Evolutionary conservation across 2,888 invertebrate genomes (phyloP).

Genomic region (Disparrhopalites patrizii): DNA sequence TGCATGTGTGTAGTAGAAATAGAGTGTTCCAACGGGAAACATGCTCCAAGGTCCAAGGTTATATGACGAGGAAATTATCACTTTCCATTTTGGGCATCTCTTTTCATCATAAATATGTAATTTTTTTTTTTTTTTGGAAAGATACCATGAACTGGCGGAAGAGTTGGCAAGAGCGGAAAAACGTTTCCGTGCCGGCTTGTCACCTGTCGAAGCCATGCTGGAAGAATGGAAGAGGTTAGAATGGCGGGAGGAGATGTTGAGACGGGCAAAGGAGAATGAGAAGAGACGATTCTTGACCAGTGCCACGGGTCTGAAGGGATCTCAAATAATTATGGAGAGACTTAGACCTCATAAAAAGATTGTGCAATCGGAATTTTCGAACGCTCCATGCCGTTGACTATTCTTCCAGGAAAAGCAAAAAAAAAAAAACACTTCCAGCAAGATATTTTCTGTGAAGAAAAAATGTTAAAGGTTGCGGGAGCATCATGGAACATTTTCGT

Average conservation of each 20-base stretch:
- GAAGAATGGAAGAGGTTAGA: conserved; percentile 37
- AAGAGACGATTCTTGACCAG: conserved; percentile 29
- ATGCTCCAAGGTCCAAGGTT: too few relatives aligned
- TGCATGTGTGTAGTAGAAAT: neutral
- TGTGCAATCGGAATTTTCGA: neutral
- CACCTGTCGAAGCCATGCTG: conserved; percentile 38
- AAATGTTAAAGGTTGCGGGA: neutral
- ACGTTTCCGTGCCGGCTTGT: conserved; percentile 26
- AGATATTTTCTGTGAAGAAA: neutral
- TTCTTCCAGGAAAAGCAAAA: neutral
- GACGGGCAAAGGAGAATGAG: conserved; percentile 28
- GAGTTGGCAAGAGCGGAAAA: conserved; percentile 32
- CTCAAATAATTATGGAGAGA: conserved; percentile 40
- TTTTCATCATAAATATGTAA: neutral
- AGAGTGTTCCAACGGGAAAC: too few relatives aligned
- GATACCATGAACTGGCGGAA: conserved; percentile 27
- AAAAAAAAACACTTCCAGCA: neutral
- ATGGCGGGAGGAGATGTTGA: conserved; percentile 40
- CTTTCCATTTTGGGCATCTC: neutral
- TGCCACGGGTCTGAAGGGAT: conserved; percentile 27
- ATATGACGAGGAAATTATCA: too few relatives aligned
- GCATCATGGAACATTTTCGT: neutral
- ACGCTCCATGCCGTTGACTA: neutral
- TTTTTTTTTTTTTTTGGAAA: conserved; percentile 1
- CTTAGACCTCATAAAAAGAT: conserved; percentile 12